Base-by-base conservation (phyloP, 2,113 vertebrate genomes). In the Pelodiscus sinensis region DNA sequence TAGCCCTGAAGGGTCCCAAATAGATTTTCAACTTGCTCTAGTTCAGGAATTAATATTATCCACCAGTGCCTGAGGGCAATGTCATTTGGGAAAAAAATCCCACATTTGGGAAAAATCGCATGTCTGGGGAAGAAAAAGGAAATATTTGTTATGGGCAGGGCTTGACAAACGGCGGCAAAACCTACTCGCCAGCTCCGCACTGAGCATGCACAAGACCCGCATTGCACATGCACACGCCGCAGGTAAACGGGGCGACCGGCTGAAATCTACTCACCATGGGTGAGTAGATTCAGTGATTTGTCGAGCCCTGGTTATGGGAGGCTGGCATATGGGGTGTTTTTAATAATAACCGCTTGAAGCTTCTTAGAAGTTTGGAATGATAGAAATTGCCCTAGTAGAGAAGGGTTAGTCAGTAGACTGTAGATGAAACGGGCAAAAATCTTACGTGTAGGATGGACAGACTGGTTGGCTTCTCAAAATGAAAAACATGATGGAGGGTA, bases 71-170 rank as follows among this genome's bases (percentile, higher is more conserved):
- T 58, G 54, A 92, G n/a, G n/a, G 71, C 9, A 13, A 1, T 1
- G 14, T 58, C 65, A 87, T 52, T n/a, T 86, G 68, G 38, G 22
- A 73, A 25, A 13, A 19, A 58, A 78, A 44, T 16, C 1, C 0
- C 3, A 82, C 52, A 89, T 60, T 25, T 73, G 79, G 10, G 90
- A 35, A 93, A 86, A 87, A 31, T 65, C 62, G 50, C 51, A 80
- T 31, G 38, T 90, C 86, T 79, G 92, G 78, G 81, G 77, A 94
- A 88, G 51, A 88, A 92, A 86, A 44, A 44, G 27, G 24, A 92
- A 89, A 56, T 14, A 71, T 31, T 25, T 2, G 6, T 85, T 4
- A 71, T 6, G 44, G 16, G 44, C 44, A 44, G 44, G 44, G 44
- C 44, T 44, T 44, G 44, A 44, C 44, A 44, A 44, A 44, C 44